These are phyloP conservation scores for Etheostoma nigrum DNA, from an alignment of 2,797 vertebrate genomes.

Conservation along the genomic window DNA sequence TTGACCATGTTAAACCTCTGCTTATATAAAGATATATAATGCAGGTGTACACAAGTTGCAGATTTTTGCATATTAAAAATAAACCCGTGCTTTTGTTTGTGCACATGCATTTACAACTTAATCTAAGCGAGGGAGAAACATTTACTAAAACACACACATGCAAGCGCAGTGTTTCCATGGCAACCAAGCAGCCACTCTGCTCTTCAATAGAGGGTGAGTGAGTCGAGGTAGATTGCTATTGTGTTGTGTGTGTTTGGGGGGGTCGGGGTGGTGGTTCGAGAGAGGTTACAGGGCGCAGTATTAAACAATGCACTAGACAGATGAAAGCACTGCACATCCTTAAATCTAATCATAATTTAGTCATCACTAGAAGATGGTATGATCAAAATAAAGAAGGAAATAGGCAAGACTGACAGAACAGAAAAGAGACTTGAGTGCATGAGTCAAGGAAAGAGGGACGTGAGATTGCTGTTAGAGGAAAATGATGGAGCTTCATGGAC, in stretches of 20 bases:
- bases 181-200: slow-evolving; percentile 88
- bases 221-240: slow-evolving; percentile 84
- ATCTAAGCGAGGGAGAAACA: slow-evolving; percentile 63
- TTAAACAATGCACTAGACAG: slow-evolving; percentile 83
- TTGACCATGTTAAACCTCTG: not conserved
- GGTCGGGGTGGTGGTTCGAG: slow-evolving; percentile 74
- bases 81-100: slow-evolving; percentile 14
- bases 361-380: slow-evolving; percentile 87
- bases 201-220: slow-evolving; percentile 87
- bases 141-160: slow-evolving; percentile 61
- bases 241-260: slow-evolving; percentile 76
- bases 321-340: slow-evolving; percentile 92
- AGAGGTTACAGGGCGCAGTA: slow-evolving; percentile 68
- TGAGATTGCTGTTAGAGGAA: slow-evolving; percentile 61
- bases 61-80: slow-evolving; percentile 54
- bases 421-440: slow-evolving; percentile 61
- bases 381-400: slow-evolving; percentile 83
- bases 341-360: slow-evolving; percentile 94
- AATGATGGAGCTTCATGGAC: slow-evolving; percentile 61
- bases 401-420: slow-evolving; percentile 55
- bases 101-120: slow-evolving; percentile 32
- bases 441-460: slow-evolving; percentile 54
- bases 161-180: slow-evolving; percentile 86
- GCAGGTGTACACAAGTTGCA: slow-evolving; percentile 11
- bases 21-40: slow-evolving; percentile 8